Conservation (phyloP, 2,888 invertebrate species). For the Agonopterix subpropinquella region DNA sequence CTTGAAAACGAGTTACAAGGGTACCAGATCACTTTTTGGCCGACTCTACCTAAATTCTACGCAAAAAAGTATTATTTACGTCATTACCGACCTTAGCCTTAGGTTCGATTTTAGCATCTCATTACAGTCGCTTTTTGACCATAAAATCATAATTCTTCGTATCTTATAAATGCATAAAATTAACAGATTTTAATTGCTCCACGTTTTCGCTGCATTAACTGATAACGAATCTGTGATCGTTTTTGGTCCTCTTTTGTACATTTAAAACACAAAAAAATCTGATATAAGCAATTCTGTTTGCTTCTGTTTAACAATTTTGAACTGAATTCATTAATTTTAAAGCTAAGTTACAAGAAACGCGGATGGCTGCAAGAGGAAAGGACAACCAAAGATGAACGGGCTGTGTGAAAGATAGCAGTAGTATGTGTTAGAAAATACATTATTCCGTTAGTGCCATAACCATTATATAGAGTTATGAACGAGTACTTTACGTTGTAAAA, state of each 20-base stretch:
- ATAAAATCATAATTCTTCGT: background rate
- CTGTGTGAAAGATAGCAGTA: background rate
- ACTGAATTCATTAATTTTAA: background rate
- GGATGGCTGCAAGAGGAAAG: background rate
- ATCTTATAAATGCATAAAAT: background rate
- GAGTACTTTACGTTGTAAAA: too few species aligned
- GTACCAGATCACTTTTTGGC: too few species aligned
- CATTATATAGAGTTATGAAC: too few species aligned
- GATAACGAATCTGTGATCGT: conserved; percentile 29
- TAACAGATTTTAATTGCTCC: background rate
- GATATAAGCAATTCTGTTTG: background rate
- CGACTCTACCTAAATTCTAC: too few species aligned
- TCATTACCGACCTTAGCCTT: too few species aligned
- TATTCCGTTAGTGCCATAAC: too few species aligned
- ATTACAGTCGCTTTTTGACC: too few species aligned
- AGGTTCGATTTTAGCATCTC: too few species aligned
- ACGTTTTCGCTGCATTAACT: conserved; percentile 5
- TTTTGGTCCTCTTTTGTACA: conserved; percentile 21
- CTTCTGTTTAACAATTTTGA: background rate
- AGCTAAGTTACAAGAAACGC: background rate
- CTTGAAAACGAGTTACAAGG: too few species aligned
- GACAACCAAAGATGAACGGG: background rate
- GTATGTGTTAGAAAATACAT: too few species aligned
- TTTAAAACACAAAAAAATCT: conserved; percentile 17
- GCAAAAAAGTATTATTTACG: too few species aligned